phyloP scores from a whole-genome alignment of 2,888 invertebrate genomes.

The Pycnomerus fuliginosus region DNA sequence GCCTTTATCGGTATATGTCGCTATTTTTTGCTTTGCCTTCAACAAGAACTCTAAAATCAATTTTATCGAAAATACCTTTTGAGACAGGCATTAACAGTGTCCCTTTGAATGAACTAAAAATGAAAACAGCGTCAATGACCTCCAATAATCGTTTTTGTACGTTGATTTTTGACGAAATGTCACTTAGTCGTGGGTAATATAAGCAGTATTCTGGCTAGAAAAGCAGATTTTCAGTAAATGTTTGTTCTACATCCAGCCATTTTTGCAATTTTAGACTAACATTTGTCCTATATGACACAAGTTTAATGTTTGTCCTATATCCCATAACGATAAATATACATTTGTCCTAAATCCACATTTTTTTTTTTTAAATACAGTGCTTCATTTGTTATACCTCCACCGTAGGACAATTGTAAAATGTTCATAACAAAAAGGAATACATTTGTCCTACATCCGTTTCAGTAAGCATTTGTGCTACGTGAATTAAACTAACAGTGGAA shows the following conservation, averaged over 20 bases:
- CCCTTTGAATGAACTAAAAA: constrained; percentile 18
- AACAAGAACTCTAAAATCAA: constrained; percentile 21
- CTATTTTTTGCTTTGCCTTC: constrained; percentile 25
- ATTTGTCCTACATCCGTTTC: not conserved
- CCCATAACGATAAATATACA: too few relatives aligned
- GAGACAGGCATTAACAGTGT: constrained; percentile 20
- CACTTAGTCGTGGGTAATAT: too few relatives aligned
- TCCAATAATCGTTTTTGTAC: constrained; percentile 19
- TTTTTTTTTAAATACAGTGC: not conserved
- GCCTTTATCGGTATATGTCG: constrained; percentile 23
- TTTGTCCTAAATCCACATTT: not conserved
- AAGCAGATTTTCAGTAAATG: not conserved
- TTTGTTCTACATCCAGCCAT: not conserved
- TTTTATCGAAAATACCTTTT: constrained; percentile 27
- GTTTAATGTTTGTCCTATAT: too few relatives aligned
- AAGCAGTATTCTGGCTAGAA: too few relatives aligned
- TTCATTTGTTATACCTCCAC: not conserved
- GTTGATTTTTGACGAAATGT: constrained; percentile 30
- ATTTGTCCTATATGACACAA: not conserved
- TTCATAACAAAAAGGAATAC: not conserved
- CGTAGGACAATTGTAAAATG: not conserved
- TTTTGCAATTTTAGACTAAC: not conserved
- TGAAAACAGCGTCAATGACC: constrained; percentile 13
- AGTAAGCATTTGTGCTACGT: not conserved
- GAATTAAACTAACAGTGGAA: not conserved